Evolutionary conservation across 2,113 vertebrate species (phyloP).

Genomic region (Equus quagga): DNA sequence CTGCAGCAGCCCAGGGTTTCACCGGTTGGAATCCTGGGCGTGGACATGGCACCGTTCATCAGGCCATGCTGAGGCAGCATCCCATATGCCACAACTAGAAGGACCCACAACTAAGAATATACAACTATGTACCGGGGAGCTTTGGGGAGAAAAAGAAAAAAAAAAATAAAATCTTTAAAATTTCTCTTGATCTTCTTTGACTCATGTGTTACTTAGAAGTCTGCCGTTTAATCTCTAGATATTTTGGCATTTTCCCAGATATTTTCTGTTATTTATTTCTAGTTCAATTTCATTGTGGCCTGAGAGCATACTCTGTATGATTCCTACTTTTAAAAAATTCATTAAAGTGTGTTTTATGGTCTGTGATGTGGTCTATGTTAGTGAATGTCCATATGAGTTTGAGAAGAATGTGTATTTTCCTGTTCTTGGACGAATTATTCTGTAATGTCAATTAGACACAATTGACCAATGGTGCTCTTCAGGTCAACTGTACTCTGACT

Average conservation of each 20-base stretch:
- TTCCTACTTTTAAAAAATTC: background rate
- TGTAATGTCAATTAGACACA: background rate
- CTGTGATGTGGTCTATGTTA: background rate
- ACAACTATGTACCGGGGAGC: too few species aligned
- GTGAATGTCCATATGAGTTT: background rate
- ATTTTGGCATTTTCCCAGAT: background rate
- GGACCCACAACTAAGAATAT: too few species aligned
- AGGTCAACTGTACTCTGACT: background rate
- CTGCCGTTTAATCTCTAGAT: background rate
- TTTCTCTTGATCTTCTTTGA: background rate
- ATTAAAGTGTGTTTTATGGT: background rate
- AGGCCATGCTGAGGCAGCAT: too few species aligned
- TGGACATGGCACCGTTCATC: too few species aligned
- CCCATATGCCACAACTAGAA: too few species aligned
- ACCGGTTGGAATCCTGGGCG: too few species aligned
- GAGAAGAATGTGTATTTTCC: background rate
- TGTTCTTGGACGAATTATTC: background rate
- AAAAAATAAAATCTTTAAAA: background rate
- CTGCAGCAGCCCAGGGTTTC: too few species aligned
- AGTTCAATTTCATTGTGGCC: background rate
- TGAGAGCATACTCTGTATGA: background rate
- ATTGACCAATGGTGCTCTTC: background rate
- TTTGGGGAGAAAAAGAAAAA: too few species aligned
- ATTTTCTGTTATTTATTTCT: background rate
- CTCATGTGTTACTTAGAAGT: background rate